phyloP scores from a whole-genome alignment of 37 sponge, comb jelly and placozoan genomes.

The Amphimedon queenslandica region DNA sequence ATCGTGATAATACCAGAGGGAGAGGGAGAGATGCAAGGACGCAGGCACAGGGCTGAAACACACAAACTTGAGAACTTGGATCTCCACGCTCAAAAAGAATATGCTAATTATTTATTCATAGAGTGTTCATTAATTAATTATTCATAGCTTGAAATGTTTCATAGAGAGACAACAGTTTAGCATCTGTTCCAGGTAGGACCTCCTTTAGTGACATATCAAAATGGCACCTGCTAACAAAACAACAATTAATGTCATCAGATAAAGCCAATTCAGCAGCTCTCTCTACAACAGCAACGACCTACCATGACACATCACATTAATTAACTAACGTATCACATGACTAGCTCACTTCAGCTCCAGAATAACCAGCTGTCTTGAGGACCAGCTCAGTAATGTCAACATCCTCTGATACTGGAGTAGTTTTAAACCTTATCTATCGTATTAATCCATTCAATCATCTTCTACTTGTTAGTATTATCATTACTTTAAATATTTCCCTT shows the following conservation, averaged over 20 bases:
- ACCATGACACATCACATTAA: neutral
- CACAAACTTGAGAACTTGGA: too few relatives aligned
- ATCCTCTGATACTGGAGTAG: constrained; percentile 54
- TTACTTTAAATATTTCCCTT: constrained; percentile 78
- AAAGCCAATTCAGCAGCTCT: constrained; percentile 87
- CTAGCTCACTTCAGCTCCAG: constrained; percentile 87
- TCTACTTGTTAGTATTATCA: constrained; percentile 55
- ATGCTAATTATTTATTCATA: too few relatives aligned
- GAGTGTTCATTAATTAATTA: too few relatives aligned
- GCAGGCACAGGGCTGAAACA: too few relatives aligned
- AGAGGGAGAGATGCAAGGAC: too few relatives aligned
- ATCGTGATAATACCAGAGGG: neutral
- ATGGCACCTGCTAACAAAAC: constrained; percentile 29
- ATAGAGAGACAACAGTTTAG: constrained; percentile 41
- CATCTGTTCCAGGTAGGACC: constrained; percentile 68
- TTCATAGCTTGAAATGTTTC: constrained; percentile 5
- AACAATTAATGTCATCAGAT: constrained; percentile 53
- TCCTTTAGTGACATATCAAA: constrained; percentile 54
- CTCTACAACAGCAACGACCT: constrained; percentile 88
- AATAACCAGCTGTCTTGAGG: constrained; percentile 53
- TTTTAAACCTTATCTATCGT: constrained; percentile 63
- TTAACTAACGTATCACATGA: neutral
- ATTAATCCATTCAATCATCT: constrained; percentile 74
- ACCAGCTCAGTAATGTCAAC: constrained; percentile 59
- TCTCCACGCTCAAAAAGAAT: too few relatives aligned